These are phyloP conservation scores for Parascotia fuliginaria DNA, from an alignment of 2,888 invertebrate genomes.

Conservation along the genomic window DNA sequence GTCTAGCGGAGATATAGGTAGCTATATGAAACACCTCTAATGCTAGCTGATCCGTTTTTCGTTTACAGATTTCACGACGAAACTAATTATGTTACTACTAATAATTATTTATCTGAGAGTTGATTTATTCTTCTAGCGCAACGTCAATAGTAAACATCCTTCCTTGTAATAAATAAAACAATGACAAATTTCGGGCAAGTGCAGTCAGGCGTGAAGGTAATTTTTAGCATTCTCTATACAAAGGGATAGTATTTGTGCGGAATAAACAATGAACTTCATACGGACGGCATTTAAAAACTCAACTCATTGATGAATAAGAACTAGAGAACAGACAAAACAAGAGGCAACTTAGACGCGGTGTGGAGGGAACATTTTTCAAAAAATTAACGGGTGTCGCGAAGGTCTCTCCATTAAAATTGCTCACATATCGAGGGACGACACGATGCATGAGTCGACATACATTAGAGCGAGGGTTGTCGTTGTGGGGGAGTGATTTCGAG, in stretches of 20 bases:
- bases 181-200: neutral
- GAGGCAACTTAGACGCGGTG: conserved; percentile 16
- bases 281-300: neutral
- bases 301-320: neutral
- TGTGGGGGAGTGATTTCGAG: conserved; percentile 59
- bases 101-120: too few relatives aligned
- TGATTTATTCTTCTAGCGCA: conserved; percentile 6
- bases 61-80: too few relatives aligned
- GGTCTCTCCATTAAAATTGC: conserved; percentile 73
- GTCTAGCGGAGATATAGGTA: conserved; percentile 24
- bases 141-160: neutral
- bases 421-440: conserved; percentile 66
- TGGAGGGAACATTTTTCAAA: conserved; percentile 63
- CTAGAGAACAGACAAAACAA: conserved; percentile 7
- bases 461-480: conserved; percentile 62
- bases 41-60: conserved; percentile 16
- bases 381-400: conserved; percentile 64
- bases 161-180: neutral
- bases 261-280: neutral
- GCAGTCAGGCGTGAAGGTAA: neutral
- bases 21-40: conserved; percentile 23
- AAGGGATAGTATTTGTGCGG: neutral
- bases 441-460: conserved; percentile 70
- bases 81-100: too few relatives aligned
- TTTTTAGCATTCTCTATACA: neutral